These are phyloP conservation scores for Buphagus erythrorhynchus DNA, from an alignment of 2,797 vertebrate species.

Conservation along the genomic window DNA sequence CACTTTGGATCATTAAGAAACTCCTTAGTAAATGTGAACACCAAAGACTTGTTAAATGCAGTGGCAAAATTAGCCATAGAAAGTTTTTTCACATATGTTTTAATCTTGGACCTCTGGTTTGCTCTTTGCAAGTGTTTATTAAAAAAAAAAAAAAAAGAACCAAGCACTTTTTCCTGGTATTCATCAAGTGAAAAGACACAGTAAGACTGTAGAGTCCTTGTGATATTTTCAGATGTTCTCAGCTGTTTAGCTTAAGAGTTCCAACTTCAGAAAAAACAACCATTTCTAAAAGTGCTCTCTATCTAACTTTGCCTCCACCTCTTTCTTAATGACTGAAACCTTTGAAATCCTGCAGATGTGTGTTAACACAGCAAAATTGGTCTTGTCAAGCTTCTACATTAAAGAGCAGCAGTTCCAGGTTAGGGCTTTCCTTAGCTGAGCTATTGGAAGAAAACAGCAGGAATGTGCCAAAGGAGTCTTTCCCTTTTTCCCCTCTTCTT, in stretches of 20 bases:
- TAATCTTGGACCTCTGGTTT: not conserved
- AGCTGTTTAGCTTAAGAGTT: not conserved
- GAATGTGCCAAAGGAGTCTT: not conserved
- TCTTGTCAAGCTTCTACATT: accelerated
- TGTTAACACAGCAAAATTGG: not conserved
- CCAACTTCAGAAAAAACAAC: not conserved
- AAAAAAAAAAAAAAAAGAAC: not conserved
- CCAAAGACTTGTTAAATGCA: not conserved
- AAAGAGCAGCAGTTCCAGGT: not conserved
- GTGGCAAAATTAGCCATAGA: not conserved
- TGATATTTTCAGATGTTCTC: not conserved
- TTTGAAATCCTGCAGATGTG: not conserved
- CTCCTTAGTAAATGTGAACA: not conserved
- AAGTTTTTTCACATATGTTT: not conserved
- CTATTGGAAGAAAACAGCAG: not conserved
- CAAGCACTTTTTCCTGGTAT: not conserved
- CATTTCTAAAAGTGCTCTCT: not conserved
- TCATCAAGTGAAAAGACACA: not conserved
- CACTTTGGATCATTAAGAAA: not conserved
- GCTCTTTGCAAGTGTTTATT: not conserved
- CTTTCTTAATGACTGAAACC: not conserved
- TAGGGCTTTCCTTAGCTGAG: not conserved
- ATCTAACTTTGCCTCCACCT: not conserved
- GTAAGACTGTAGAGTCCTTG: not conserved
- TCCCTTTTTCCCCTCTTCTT: not conserved